Evolutionary conservation across 1,140 invertebrate genomes (phyloP).

Genomic region (Nephila pilipes): DNA sequence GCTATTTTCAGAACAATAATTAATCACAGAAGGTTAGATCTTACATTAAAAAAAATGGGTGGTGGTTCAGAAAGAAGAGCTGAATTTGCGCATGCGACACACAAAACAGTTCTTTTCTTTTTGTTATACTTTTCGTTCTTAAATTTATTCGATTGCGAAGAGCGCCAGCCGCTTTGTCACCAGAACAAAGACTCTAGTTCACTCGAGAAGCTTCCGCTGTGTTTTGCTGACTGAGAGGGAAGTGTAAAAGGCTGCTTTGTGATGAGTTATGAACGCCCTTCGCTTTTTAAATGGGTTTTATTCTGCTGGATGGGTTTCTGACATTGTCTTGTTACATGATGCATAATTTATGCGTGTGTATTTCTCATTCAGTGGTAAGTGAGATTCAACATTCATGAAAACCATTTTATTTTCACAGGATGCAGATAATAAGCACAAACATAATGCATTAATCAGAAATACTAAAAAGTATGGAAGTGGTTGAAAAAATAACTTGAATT

Average conservation of each 20-base stretch:
- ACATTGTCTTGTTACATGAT: no score
- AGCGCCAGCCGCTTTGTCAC: background rate
- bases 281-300: background rate
- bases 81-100: background rate
- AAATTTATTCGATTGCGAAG: background rate
- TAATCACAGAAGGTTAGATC: background rate
- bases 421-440: no score
- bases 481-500: no score
- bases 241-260: background rate
- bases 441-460: no score
- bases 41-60: background rate
- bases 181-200: background rate
- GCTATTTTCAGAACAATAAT: background rate
- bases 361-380: background rate
- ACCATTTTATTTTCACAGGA: no score
- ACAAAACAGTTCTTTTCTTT: background rate
- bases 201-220: background rate
- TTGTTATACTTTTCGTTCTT: no score
- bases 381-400: background rate
- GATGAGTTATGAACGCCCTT: background rate
- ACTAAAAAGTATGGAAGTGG: no score
- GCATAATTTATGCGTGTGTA: background rate
- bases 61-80: background rate
- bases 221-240: background rate
- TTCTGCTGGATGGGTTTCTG: background rate